Conservation (phyloP, 1,140 invertebrate genomes). For the Apis florea region DNA sequence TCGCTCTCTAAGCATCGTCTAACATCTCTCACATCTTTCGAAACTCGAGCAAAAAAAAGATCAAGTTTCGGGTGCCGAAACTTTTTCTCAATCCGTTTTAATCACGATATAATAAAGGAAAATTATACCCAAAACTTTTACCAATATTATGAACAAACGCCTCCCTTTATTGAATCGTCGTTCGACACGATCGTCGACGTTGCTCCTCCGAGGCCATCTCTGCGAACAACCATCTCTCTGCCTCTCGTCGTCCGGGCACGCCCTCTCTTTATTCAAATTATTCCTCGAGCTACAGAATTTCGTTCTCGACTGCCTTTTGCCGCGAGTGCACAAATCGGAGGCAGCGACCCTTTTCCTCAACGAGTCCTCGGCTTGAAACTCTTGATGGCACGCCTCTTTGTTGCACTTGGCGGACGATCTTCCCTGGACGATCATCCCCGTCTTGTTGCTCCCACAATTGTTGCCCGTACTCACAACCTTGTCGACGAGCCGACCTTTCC, state of each 20-base stretch:
- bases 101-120: constrained; percentile 1
- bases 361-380: background rate
- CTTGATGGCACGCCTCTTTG: too few species aligned
- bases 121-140: background rate
- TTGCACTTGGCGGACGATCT: background rate
- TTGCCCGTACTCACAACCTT: too few species aligned
- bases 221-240: background rate
- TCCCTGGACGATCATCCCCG: background rate
- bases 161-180: too few species aligned
- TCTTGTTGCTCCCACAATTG: too few species aligned
- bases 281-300: background rate
- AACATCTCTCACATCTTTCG: too few species aligned
- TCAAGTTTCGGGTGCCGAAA: background rate
- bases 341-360: background rate
- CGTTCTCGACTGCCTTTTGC: background rate
- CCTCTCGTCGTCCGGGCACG: background rate
- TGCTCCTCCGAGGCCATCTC: too few species aligned
- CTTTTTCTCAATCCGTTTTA: background rate
- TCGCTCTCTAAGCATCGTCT: background rate
- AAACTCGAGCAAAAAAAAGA: background rate
- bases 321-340: too few species aligned
- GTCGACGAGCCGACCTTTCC: background rate
- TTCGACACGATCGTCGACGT: too few species aligned
- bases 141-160: background rate
- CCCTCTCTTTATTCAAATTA: background rate